Conservation (phyloP, 2,113 vertebrate genomes). For the Hyperopisus bebe region DNA sequence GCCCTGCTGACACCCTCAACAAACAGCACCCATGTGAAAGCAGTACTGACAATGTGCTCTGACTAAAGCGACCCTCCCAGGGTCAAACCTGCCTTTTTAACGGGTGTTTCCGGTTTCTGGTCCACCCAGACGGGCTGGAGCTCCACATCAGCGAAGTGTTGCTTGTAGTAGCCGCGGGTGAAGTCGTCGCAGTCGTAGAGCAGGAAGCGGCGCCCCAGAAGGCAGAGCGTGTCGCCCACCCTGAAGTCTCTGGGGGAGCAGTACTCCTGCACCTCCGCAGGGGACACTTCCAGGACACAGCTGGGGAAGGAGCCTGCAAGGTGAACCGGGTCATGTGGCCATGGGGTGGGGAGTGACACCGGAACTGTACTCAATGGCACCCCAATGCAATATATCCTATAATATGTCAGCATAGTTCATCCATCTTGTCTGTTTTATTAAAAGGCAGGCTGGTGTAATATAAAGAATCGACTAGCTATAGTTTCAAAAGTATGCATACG, state of each 20-base stretch:
- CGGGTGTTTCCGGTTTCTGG: constrained; percentile 31
- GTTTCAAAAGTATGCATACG: not conserved
- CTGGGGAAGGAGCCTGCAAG: constrained; percentile 72
- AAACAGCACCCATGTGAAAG: not conserved
- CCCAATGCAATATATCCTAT: not conserved
- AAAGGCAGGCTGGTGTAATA: not conserved
- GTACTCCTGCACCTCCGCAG: constrained; percentile 80
- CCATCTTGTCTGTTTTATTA: not conserved
- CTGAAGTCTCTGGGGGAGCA: constrained; percentile 79
- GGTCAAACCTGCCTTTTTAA: constrained; percentile 38
- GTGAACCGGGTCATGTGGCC: not conserved
- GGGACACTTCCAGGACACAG: constrained; percentile 78
- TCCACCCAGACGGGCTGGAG: constrained; percentile 58
- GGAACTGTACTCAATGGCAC: not conserved
- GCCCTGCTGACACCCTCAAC: not conserved
- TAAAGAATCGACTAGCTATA: not conserved
- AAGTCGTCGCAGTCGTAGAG: constrained; percentile 82
- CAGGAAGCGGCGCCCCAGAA: constrained; percentile 77
- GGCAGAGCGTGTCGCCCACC: constrained; percentile 66
- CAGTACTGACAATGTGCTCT: not conserved
- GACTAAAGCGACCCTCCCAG: not conserved
- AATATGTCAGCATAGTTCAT: not conserved
- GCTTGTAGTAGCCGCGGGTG: constrained; percentile 71
- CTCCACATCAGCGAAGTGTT: constrained; percentile 67
- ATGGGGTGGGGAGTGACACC: not conserved